A percentile compares a stretch with the other conserved stretches of the same genome.
phyloP scores from a whole-genome alignment of 1,140 invertebrate genomes.

The Chlorops oryzae region DNA sequence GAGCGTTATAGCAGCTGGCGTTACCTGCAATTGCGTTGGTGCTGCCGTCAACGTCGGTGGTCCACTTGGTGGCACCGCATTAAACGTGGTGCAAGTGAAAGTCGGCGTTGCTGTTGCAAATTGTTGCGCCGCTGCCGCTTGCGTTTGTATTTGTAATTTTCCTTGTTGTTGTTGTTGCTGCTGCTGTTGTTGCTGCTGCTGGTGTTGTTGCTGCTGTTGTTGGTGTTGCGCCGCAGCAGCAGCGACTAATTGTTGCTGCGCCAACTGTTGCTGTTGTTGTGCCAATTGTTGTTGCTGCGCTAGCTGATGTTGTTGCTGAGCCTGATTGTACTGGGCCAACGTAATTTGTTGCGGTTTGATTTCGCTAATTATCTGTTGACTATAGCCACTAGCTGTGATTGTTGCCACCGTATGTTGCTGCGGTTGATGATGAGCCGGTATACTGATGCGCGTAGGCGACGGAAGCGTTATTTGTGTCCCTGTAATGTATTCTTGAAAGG shows the following conservation, averaged over 20 bases:
- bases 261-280: slow-evolving; percentile 27
- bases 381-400: slow-evolving; percentile 40
- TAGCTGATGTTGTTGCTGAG: slow-evolving; percentile 37
- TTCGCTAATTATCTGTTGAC: slow-evolving; percentile 44
- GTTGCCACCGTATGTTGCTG: slow-evolving; percentile 42
- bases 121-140: slow-evolving; percentile 15
- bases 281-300: slow-evolving; percentile 23
- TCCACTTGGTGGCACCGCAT: slow-evolving; percentile 36
- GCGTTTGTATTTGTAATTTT: slow-evolving; percentile 13
- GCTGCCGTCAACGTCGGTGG: slow-evolving; percentile 13
- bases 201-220: slow-evolving; percentile 32
- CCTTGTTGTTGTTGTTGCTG: slow-evolving; percentile 26
- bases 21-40: slow-evolving; percentile 1
- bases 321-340: slow-evolving; percentile 41
- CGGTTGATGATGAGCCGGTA: slow-evolving; percentile 16
- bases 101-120: slow-evolving; percentile 33
- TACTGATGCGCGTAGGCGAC: slow-evolving; percentile 25
- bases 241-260: slow-evolving; percentile 17
- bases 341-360: slow-evolving; percentile 46
- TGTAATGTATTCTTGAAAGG: slow-evolving; percentile 6
- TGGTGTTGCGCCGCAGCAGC: slow-evolving; percentile 14
- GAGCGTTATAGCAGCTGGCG: background rate
- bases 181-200: slow-evolving; percentile 29
- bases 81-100: slow-evolving; percentile 32
- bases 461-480: slow-evolving; percentile 41